Conservation (phyloP, 2,113 vertebrate genomes). For the Periophthalmus modestus region DNA sequence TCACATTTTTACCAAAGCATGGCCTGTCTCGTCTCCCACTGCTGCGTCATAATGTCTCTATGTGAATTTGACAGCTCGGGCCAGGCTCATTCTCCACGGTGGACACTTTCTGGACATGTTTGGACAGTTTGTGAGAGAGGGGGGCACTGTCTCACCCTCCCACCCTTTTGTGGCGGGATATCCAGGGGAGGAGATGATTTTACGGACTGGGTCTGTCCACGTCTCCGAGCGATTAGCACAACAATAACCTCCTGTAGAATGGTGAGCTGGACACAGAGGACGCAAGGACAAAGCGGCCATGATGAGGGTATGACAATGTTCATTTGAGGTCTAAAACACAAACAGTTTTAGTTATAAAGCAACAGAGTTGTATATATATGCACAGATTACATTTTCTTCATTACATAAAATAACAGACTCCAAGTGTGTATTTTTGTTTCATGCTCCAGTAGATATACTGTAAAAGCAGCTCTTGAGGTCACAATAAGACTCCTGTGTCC, state of each 20-base stretch:
- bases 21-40: not conserved
- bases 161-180: not conserved
- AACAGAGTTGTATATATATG: no score
- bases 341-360: not conserved
- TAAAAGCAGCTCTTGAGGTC: no score
- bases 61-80: slow-evolving; percentile 2
- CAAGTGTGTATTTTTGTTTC: no score
- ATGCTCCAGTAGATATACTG: no score
- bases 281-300: not conserved
- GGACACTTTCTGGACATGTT: not conserved
- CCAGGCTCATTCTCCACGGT: not conserved
- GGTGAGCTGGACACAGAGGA: not conserved
- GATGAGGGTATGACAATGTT: not conserved
- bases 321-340: not conserved
- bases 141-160: not conserved
- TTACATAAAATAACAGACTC: no score
- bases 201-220: not conserved
- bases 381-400: not conserved
- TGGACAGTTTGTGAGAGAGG: not conserved
- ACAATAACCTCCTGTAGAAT: not conserved
- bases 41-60: slow-evolving; percentile 2
- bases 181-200: slow-evolving; percentile 1
- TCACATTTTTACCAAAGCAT: no score
- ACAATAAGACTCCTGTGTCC: no score
- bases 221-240: not conserved